Base-by-base conservation (phyloP, 2,888 invertebrate species). In the Himalopsyche japonica region DNA sequence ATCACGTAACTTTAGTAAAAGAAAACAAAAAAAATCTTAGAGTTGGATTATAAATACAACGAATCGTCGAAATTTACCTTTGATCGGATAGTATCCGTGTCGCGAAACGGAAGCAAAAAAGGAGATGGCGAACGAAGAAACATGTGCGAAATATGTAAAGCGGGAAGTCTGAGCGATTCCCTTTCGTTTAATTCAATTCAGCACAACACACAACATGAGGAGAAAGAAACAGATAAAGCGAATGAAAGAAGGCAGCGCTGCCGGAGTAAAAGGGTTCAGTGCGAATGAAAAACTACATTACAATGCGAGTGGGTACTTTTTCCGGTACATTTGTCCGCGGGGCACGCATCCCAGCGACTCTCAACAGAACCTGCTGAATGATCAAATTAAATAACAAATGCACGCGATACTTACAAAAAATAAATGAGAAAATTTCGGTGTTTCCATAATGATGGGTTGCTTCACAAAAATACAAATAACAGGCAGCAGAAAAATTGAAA, bases 261-360 rank as follows among this genome's bases (percentile, higher is more conserved):
- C 20, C 57, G n/a, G 34, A 48, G 82, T 48, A 34, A 82, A 84
- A 82, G 79, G 82, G 84, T 70, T 76, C 47, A 82, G 70, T 32
- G 84, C 48, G 82, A 79, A 80, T 80, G 84, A 80, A 82, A 82
- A 82, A 82, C 82, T 84, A 84, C 82, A 81, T 82, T 70, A 80
- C 76, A 80, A 76, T 82, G 82, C 76, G 70, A 64, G 80, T 24
- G 78, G 82, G 49, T 79, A 82, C 80, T 82, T 84, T 82, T 84
- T 79, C 82, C 80, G 82, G 82, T 77, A 84, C 84, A 84, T 84
- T 84, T 84, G 82, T 80, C 84, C 80, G 82, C 80, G 79, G 79
- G 80, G 80, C 49, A 77, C 78, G 76, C 82, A 49, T 34, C 76
- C 34, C 80, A 57, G 57, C 20, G 57, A 20, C 24, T 57, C 24